Percentiles rank a stretch among this genome's conserved stretches.
Conservation (phyloP, 2,797 vertebrate genomes). For the Bradypodion pumilum region DNA sequence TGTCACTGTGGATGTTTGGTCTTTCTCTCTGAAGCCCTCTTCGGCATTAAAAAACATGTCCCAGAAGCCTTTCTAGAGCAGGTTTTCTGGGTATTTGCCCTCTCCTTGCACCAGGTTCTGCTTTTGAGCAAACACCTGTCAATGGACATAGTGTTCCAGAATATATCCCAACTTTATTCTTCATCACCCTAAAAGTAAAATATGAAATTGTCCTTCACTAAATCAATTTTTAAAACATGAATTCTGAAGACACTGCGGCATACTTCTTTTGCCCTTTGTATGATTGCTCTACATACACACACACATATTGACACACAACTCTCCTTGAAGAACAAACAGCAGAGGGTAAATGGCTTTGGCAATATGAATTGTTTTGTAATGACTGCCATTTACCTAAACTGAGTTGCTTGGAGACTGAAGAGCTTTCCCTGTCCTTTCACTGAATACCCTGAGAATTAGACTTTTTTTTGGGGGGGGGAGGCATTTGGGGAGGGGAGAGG, state of each 20-base stretch:
- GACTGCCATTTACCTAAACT: rapidly evolving
- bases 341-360: not conserved
- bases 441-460: not conserved
- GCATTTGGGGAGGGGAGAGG: not conserved
- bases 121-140: too few relatives aligned
- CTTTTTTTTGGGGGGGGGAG: not conserved
- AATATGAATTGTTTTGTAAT: not conserved
- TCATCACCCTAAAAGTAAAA: too few relatives aligned
- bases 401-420: rapidly evolving
- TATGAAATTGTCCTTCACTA: not conserved
- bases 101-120: too few relatives aligned
- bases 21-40: not conserved
- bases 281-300: not conserved
- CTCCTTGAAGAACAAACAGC: not conserved
- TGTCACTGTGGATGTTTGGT: not conserved
- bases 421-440: not conserved
- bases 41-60: not conserved
- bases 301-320: rapidly evolving
- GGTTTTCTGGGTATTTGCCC: too few relatives aligned
- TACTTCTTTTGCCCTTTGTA: not conserved
- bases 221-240: not conserved
- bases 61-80: too few relatives aligned
- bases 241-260: rapidly evolving
- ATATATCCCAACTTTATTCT: not conserved
- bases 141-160: not conserved